Percentiles rank a stretch among this genome's conserved stretches.
phyloP scores from a whole-genome alignment of 1,140 invertebrate genomes.

The Ericerus pela region DNA sequence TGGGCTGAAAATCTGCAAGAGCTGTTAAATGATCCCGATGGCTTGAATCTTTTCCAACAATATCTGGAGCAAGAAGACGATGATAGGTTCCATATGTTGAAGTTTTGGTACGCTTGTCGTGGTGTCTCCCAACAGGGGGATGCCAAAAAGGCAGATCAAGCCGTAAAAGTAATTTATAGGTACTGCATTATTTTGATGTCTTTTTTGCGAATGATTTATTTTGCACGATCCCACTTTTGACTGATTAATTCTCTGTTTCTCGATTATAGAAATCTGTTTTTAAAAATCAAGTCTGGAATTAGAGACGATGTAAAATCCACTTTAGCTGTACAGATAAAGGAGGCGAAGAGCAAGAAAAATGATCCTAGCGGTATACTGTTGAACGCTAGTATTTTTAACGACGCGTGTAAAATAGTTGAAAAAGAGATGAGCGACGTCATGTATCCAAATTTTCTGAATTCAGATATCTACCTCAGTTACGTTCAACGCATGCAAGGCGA shows the following conservation, averaged over 20 bases:
- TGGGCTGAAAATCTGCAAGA: constrained; percentile 71
- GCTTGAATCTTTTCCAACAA: constrained; percentile 65
- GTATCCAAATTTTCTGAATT: constrained; percentile 79
- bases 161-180: constrained; percentile 70
- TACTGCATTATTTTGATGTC: constrained; percentile 30
- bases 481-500: constrained; percentile 42
- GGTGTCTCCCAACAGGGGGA: constrained; percentile 67
- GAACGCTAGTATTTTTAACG: constrained; percentile 42
- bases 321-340: constrained; percentile 47
- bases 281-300: constrained; percentile 66
- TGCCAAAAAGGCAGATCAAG: constrained; percentile 50
- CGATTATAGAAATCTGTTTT: constrained; percentile 48
- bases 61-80: constrained; percentile 64
- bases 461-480: constrained; percentile 78
- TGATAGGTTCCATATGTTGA: constrained; percentile 50
- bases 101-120: constrained; percentile 84
- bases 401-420: constrained; percentile 58
- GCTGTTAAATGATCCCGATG: constrained; percentile 69
- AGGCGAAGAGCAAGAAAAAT: constrained; percentile 33
- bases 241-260: constrained; percentile 15
- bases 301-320: constrained; percentile 56
- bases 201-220: not conserved
- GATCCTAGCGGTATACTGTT: no score
- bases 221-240: not conserved
- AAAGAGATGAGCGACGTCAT: constrained; percentile 65